Evolutionary conservation across 2,113 vertebrate species (phyloP), one percentile per base, ranked within the genome.

Genomic region (Chamaea fasciata): DNA sequence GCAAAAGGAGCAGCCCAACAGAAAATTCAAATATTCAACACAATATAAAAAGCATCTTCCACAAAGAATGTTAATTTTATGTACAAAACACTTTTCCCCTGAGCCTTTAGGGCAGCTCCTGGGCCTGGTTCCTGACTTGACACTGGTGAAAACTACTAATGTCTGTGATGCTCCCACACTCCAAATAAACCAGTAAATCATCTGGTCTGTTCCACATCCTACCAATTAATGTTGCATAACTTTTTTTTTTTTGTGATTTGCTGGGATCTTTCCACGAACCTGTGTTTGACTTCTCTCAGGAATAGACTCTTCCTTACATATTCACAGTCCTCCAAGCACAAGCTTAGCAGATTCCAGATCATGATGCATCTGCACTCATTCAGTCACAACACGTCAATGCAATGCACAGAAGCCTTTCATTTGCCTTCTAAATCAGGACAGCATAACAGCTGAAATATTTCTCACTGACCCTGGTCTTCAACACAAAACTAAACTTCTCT

Each of bases 361-460:
- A 24, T 50, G 47, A 55, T 83, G 42, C 42, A 37, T 93, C 87
- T 94, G 75, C 78, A 41, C 50, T 85, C 82, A 17, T 68, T 90
- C 87, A 91, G 81, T 39, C 74, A 39, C 76, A 74, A 67, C 71
- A 53, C 2, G 0, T 77, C 92, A 81, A 9, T 70, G 71, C 0
- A 0, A 92, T 90, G 76, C 92, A 96, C 83, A 94, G 83, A 94
- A 92, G 94, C 47, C 52, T 83, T 88, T 93, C 55, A 24, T 73
- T 94, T 81, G 63, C 85, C 37, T 94, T 67, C 83, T 93, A 86
- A 95, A 86, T 44, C 24, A 56, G 85, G 59, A 75, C 5, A 90
- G 52, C 5, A 0, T 28, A 90, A 88, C 91, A 96, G 85, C 82
- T 94, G 93, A 95, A 90, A 33, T 81, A 89, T 83, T 94, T 94